Evolutionary conservation across 2,113 vertebrate species (phyloP).

Genomic region (Grus americana): DNA sequence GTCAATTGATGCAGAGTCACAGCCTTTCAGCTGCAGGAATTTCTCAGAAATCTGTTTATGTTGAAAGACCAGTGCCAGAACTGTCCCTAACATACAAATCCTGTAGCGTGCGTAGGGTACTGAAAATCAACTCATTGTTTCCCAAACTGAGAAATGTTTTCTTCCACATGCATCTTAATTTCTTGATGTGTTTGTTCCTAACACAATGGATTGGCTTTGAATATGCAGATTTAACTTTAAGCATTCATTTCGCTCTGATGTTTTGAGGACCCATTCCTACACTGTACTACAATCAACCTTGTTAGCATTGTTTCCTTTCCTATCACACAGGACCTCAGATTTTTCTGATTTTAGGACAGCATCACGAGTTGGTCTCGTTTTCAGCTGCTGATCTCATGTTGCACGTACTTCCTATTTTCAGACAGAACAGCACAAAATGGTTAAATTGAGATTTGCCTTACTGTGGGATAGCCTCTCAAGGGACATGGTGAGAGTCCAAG

Average conservation of each 20-base stretch:
- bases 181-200: background rate
- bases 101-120: accelerated
- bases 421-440: background rate
- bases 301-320: background rate
- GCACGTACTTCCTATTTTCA: background rate
- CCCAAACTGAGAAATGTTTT: background rate
- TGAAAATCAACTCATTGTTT: background rate
- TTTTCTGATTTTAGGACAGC: background rate
- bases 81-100: background rate
- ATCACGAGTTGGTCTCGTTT: background rate
- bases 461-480: background rate
- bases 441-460: background rate
- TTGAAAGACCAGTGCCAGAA: background rate
- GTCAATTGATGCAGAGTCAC: background rate
- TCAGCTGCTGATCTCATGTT: background rate
- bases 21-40: background rate
- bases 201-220: background rate
- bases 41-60: background rate
- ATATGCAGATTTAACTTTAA: background rate
- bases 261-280: background rate
- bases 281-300: background rate
- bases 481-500: background rate
- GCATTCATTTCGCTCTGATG: background rate
- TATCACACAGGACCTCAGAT: background rate
- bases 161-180: background rate